These are phyloP conservation scores for Malacoctenus gilli DNA, from an alignment of 2,797 vertebrate genomes.

Conservation along the genomic window DNA sequence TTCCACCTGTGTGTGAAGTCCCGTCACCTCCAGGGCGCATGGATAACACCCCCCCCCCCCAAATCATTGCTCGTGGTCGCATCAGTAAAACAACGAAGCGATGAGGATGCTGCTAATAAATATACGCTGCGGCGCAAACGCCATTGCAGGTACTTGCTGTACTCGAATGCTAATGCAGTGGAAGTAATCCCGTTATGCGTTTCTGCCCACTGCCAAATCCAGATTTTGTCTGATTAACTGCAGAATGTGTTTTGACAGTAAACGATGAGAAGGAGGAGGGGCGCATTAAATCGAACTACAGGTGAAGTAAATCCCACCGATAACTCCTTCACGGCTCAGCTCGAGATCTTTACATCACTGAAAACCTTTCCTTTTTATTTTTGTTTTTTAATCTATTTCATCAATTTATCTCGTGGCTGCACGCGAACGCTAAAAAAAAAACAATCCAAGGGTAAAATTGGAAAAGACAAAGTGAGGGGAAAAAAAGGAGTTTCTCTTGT, in stretches of 20 bases:
- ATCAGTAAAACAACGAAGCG: not conserved
- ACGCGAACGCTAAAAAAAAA: too few relatives aligned
- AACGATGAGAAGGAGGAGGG: conserved; percentile 31
- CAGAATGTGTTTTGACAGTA: conserved; percentile 21
- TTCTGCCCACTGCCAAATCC: conserved; percentile 34
- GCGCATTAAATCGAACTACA: conserved; percentile 22
- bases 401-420: not conserved
- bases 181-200: conserved; percentile 50
- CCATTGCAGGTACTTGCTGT: conserved; percentile 32
- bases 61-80: too few relatives aligned
- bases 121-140: conserved; percentile 11
- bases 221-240: conserved; percentile 42
- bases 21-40: too few relatives aligned
- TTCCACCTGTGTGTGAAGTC: too few relatives aligned
- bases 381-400: conserved; percentile 5
- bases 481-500: not conserved
- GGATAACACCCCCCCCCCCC: too few relatives aligned
- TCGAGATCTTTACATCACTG: not conserved
- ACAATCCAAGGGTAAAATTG: too few relatives aligned
- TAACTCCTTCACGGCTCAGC: conserved; percentile 9
- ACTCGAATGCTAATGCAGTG: conserved; percentile 41
- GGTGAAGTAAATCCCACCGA: conserved; percentile 12
- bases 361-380: too few relatives aligned
- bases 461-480: too few relatives aligned
- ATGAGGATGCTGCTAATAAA: conserved; percentile 22